A percentile compares a stretch with the other conserved stretches of the same genome.
These are phyloP conservation scores for Pygathrix nemaeus DNA, from an alignment of 2,113 vertebrate genomes.

Conservation along the genomic window DNA sequence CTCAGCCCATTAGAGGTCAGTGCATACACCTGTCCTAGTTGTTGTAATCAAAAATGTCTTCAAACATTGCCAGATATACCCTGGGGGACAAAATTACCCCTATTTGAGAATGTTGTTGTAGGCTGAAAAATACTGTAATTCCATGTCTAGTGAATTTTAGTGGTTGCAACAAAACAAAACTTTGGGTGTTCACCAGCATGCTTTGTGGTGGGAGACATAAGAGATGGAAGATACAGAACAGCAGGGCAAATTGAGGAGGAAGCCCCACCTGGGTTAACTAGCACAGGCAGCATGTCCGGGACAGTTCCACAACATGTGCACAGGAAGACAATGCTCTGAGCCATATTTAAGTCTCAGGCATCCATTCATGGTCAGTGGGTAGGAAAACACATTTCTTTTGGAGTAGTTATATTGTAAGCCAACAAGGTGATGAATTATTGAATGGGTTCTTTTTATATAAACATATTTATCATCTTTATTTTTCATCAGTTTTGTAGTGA, in stretches of 20 bases:
- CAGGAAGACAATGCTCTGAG: neutral
- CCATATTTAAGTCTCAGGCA: neutral
- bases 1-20: neutral
- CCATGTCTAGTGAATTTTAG: neutral
- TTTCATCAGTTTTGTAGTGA: conserved; percentile 47
- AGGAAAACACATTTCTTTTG: conserved; percentile 71
- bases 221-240: neutral
- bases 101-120: neutral
- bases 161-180: neutral
- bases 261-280: neutral
- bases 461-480: conserved; percentile 70
- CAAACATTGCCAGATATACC: neutral
- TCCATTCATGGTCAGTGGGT: neutral
- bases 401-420: conserved; percentile 13
- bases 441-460: conserved; percentile 61
- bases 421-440: conserved; percentile 65
- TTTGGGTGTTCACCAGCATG: neutral
- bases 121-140: neutral
- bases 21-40: neutral
- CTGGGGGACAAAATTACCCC: neutral
- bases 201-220: neutral
- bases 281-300: neutral
- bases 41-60: neutral
- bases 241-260: neutral
- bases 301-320: neutral